These are phyloP conservation scores for Burhinus bistriatus DNA, from an alignment of 2,113 vertebrate genomes.

Conservation along the genomic window DNA sequence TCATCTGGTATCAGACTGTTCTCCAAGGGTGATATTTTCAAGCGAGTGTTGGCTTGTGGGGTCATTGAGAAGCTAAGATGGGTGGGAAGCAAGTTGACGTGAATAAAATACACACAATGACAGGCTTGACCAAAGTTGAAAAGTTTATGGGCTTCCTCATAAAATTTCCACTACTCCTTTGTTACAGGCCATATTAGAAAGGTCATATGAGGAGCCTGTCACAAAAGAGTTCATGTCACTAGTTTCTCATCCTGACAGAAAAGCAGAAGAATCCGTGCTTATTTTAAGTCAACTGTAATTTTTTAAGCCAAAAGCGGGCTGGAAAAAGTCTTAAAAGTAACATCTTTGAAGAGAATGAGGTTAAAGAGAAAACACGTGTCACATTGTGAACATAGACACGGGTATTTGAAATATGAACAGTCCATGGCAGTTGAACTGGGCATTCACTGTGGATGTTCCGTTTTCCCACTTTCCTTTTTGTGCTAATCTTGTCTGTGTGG, in stretches of 20 bases:
- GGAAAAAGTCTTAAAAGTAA: not conserved
- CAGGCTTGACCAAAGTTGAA: not conserved
- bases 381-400: rapidly evolving
- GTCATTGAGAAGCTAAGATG: not conserved
- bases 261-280: not conserved
- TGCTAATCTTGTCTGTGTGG: not conserved
- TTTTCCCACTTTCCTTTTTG: not conserved
- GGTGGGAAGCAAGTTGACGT: not conserved
- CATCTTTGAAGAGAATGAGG: not conserved
- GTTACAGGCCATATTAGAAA: not conserved
- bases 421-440: not conserved
- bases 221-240: not conserved
- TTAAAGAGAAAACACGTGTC: not conserved
- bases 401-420: not conserved
- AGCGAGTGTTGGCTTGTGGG: not conserved
- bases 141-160: not conserved
- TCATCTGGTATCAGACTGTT: not conserved
- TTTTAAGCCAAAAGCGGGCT: not conserved
- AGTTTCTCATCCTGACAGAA: not conserved
- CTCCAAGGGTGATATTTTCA: not conserved
- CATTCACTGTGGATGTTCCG: not conserved
- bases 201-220: not conserved
- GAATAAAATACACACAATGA: not conserved
- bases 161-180: not conserved
- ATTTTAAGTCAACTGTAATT: not conserved